phyloP scores from a whole-genome alignment of 2,888 invertebrate genomes.

The Torymus auratus region DNA sequence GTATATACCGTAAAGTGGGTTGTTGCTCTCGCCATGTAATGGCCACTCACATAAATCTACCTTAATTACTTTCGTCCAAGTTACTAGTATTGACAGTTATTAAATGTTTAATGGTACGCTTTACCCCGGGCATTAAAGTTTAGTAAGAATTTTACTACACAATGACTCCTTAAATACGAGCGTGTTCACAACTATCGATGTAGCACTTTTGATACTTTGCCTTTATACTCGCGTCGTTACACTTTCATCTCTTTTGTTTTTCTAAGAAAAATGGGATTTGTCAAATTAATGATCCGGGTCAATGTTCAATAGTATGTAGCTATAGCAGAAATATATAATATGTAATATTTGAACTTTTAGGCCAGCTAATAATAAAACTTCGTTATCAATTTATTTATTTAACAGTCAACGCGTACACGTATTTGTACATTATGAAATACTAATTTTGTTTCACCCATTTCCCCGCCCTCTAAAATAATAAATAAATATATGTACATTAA shows the following conservation, averaged over 20 bases:
- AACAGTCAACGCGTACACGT: too few species aligned
- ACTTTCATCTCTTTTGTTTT: background rate
- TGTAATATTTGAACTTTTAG: too few species aligned
- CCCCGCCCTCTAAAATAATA: too few species aligned
- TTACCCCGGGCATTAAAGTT: background rate
- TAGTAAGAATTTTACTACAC: background rate
- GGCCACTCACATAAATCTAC: background rate
- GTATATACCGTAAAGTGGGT: background rate
- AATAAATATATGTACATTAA: too few species aligned
- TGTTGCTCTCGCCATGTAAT: background rate
- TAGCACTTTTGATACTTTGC: background rate
- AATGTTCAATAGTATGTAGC: too few species aligned
- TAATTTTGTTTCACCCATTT: too few species aligned
- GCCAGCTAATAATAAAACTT: too few species aligned
- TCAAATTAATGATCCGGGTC: too few species aligned
- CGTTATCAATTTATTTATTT: too few species aligned
- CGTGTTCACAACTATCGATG: background rate
- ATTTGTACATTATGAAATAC: too few species aligned
- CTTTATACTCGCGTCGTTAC: background rate
- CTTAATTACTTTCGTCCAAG: background rate
- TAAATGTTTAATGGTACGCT: background rate
- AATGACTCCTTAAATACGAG: background rate
- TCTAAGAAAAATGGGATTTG: background rate
- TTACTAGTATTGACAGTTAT: conserved; percentile 14
- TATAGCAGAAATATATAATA: too few species aligned